Conservation (phyloP, 2,888 invertebrate species). For the Leptura quadrifasciata region DNA sequence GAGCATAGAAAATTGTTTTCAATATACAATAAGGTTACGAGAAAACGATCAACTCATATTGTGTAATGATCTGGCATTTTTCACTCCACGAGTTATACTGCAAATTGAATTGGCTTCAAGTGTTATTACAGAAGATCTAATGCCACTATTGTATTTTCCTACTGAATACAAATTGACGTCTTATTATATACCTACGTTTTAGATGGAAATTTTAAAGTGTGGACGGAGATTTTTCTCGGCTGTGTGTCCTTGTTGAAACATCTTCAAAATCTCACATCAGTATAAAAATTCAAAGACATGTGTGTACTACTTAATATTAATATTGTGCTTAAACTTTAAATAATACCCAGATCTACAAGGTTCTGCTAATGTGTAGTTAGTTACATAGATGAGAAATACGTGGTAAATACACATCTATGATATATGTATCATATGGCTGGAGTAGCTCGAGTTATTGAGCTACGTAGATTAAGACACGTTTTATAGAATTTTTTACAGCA, state of each 20-base stretch:
- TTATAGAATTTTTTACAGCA: too few species aligned
- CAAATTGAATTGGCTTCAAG: slow-evolving; percentile 51
- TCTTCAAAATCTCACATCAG: not conserved
- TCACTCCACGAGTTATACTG: slow-evolving; percentile 46
- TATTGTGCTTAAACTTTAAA: not conserved
- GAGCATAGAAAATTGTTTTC: slow-evolving; percentile 28
- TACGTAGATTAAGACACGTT: too few species aligned
- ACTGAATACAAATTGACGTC: slow-evolving; percentile 42
- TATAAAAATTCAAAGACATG: not conserved
- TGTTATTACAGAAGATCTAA: slow-evolving; percentile 49
- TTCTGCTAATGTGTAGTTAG: too few species aligned
- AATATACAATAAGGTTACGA: slow-evolving; percentile 25
- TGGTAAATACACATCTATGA: too few species aligned
- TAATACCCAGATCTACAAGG: too few species aligned
- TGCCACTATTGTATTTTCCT: slow-evolving; percentile 30
- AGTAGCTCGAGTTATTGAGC: too few species aligned
- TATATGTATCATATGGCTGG: too few species aligned
- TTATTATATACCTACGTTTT: slow-evolving; percentile 9
- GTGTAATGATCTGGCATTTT: slow-evolving; percentile 42
- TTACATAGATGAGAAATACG: too few species aligned
- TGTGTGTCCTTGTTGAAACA: not conserved
- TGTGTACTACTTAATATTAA: not conserved
- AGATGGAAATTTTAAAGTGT: slow-evolving; percentile 6
- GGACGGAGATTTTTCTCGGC: not conserved
- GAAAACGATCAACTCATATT: slow-evolving; percentile 36